Conservation (phyloP, 2,888 invertebrate species). For the Pyrochroa serraticornis region DNA sequence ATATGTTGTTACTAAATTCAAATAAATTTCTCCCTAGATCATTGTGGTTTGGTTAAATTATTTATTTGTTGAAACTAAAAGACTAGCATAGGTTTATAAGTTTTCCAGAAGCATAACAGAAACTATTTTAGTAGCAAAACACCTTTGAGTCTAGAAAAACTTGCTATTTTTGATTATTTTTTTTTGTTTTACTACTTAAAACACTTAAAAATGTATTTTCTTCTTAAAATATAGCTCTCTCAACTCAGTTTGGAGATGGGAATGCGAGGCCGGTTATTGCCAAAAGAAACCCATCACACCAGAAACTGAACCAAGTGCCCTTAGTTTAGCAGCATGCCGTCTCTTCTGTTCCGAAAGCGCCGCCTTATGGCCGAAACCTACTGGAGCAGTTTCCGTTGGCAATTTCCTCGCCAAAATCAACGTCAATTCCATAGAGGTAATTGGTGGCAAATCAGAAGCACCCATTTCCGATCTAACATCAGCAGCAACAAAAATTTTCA, state of each 20-base stretch:
- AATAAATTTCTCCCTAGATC: no score
- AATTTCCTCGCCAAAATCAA: constrained; percentile 61
- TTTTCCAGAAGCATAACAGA: no score
- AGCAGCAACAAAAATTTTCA: constrained; percentile 46
- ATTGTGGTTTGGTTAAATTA: no score
- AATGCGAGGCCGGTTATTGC: constrained; percentile 63
- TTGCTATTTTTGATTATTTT: no score
- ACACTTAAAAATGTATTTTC: no score
- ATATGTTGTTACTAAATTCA: no score
- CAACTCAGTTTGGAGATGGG: constrained; percentile 61
- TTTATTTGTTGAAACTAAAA: no score
- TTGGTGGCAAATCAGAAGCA: constrained; percentile 50
- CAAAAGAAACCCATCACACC: constrained; percentile 55
- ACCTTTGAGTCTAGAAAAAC: no score
- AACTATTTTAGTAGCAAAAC: no score
- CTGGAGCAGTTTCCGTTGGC: constrained; percentile 64
- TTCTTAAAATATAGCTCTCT: constrained; percentile 35
- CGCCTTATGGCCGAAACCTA: constrained; percentile 70
- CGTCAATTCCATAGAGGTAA: constrained; percentile 61
- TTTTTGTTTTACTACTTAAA: no score
- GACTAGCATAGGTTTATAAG: no score
- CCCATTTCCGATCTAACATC: constrained; percentile 42
- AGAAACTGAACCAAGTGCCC: constrained; percentile 48
- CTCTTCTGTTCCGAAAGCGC: constrained; percentile 67
- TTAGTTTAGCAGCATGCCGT: constrained; percentile 68